Percentiles rank a stretch among this genome's conserved stretches.
These are phyloP conservation scores for Opisthograptis luteolata DNA, from an alignment of 2,888 invertebrate genomes.

Conservation along the genomic window DNA sequence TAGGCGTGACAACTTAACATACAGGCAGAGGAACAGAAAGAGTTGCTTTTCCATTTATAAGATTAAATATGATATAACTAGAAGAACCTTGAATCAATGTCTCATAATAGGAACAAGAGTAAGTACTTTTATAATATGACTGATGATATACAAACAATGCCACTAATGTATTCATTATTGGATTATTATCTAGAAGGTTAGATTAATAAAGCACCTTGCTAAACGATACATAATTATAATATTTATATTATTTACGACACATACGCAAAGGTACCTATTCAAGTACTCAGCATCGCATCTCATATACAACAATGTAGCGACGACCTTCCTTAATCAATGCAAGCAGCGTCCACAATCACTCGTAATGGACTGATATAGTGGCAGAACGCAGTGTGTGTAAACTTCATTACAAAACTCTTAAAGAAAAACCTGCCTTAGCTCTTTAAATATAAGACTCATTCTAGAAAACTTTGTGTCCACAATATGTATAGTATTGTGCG, in stretches of 20 bases:
- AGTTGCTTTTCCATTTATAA: too few species aligned
- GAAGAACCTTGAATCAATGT: neutral
- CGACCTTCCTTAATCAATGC: slow-evolving; percentile 74
- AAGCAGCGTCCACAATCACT: slow-evolving; percentile 69
- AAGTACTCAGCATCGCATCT: slow-evolving; percentile 5
- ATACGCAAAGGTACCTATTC: slow-evolving; percentile 5
- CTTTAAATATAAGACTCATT: neutral
- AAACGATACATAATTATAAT: slow-evolving; percentile 1
- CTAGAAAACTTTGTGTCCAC: neutral
- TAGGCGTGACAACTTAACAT: too few species aligned
- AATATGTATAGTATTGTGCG: slow-evolving; percentile 32
- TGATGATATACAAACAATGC: neutral
- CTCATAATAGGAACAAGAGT: neutral
- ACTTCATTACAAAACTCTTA: slow-evolving; percentile 27
- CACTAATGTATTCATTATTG: neutral
- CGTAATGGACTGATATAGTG: slow-evolving; percentile 73
- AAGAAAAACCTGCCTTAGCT: neutral
- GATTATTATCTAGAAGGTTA: slow-evolving; percentile 5
- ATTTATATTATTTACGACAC: neutral
- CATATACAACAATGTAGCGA: slow-evolving; percentile 50
- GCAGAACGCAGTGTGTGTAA: slow-evolving; percentile 47
- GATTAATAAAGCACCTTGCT: slow-evolving; percentile 1
- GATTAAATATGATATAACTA: too few species aligned
- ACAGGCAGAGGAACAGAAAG: too few species aligned
- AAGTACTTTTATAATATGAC: neutral